A percentile compares a stretch with the other conserved stretches of the same genome.
Evolutionary conservation across 2,797 vertebrate species (phyloP).

Genomic region (Lycodopsis pacificus): DNA sequence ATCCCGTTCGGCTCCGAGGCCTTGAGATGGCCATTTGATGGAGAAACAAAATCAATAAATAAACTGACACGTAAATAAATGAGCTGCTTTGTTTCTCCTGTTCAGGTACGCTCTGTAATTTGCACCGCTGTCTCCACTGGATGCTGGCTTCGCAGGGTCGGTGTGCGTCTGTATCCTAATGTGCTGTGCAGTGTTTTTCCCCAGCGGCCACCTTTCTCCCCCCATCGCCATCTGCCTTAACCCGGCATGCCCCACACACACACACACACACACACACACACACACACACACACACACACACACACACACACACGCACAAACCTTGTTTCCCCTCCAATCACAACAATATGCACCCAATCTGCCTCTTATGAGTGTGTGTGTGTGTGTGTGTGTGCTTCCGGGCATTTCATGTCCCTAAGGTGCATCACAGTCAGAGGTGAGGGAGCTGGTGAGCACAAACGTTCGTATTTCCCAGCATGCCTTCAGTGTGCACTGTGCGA

Average conservation of each 20-base stretch:
- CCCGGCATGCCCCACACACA: conserved; percentile 35
- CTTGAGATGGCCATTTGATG: background rate
- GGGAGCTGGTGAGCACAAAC: background rate
- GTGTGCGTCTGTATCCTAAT: conserved; percentile 29
- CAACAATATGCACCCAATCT: conserved; percentile 24
- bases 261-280: conserved; percentile 39
- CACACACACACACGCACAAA: conserved; percentile 40
- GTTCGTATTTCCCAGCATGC: conserved; percentile 35
- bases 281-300: conserved; percentile 40
- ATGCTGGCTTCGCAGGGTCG: conserved; percentile 14
- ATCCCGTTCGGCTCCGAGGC: background rate
- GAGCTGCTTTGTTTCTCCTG: background rate
- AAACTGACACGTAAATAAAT: background rate
- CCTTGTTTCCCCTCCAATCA: conserved; percentile 23
- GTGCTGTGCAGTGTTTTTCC: background rate
- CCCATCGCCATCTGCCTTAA: no score
- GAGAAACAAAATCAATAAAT: background rate
- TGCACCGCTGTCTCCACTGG: conserved; percentile 18
- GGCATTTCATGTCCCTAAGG: background rate
- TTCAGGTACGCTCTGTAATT: conserved; percentile 17
- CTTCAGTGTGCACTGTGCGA: background rate
- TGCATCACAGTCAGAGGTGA: conserved; percentile 6
- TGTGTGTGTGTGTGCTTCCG: background rate
- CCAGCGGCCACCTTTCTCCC: no score
- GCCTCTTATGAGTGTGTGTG: background rate